Base-by-base conservation (phyloP, 2,888 invertebrate genomes). In the Mechanitis messenoides region DNA sequence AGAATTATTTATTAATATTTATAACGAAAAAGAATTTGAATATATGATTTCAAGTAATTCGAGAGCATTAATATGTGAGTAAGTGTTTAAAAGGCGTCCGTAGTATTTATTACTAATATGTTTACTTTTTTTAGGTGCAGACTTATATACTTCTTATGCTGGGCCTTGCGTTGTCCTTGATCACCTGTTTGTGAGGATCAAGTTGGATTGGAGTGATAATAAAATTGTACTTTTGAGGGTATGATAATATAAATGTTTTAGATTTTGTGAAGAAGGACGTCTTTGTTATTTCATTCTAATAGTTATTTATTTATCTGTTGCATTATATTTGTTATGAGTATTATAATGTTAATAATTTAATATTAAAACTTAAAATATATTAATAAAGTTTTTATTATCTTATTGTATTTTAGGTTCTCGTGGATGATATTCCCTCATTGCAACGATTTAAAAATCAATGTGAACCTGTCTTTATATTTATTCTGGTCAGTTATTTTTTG, bases 381-480 rank as follows among this genome's bases (percentile, higher is more conserved):
- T 20, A 20, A 20, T 20, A 20, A 20, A 20, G 20, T 20, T 20
- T 20, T 20, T 20, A 20, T 20, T 20, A 20, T 20, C 20, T 20
- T 35, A 35, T 35, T 31, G 57, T 50, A 28, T 45, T 74, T 56
- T 50, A 86, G 89, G 83, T 87, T 0, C 77, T 79, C 2, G 78
- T 81, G 0, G 87, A 89, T 58, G 81, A 82, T 66, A 82, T 89
- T 45, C 68, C 78, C 47, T 69, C 66, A 0, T 59, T 89, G 1
- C 65, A 70, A 63, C 76, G 89, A 66, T 87, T 87, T 62, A 70
- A 74, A 35, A 65, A 77, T 47, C 84, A 84, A 42, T 87, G 89
- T 66, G 79, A 85, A 65, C 88, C 89, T 0, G 73, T 88, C 4
- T 87, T 76, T 60, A 64, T 89, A 59, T 89, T 88, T 64, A 86